Conservation (phyloP, 2,113 vertebrate genomes). For the Scortum barcoo region DNA sequence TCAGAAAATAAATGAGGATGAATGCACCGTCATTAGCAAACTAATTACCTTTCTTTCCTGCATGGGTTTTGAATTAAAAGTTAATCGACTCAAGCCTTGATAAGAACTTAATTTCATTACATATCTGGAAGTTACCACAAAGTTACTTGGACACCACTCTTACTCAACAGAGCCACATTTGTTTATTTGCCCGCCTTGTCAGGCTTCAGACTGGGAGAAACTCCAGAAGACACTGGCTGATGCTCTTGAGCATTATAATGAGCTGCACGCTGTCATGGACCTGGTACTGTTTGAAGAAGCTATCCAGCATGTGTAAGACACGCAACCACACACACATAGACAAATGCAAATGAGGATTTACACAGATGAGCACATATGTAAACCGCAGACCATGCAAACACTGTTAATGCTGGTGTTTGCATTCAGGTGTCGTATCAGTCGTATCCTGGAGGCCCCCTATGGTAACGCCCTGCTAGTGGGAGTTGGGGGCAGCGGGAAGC, state of each 20-base stretch:
- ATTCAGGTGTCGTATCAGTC: slow-evolving; percentile 84
- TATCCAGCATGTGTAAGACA: slow-evolving; percentile 77
- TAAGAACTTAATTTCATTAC: slow-evolving; percentile 56
- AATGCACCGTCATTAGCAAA: slow-evolving; percentile 48
- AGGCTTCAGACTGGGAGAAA: slow-evolving; percentile 89
- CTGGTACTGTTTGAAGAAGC: slow-evolving; percentile 85
- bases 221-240: slow-evolving; percentile 91
- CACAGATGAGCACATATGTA: slow-evolving; percentile 23
- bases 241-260: slow-evolving; percentile 86
- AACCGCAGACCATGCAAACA: slow-evolving; percentile 5
- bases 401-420: slow-evolving; percentile 18
- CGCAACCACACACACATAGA: neutral
- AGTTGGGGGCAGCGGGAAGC: slow-evolving; percentile 85
- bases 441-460: slow-evolving; percentile 85
- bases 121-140: slow-evolving; percentile 22
- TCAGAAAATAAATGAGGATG: slow-evolving; percentile 51
- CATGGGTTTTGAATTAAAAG: slow-evolving; percentile 39
- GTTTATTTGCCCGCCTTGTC: slow-evolving; percentile 70
- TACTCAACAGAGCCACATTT: slow-evolving; percentile 21
- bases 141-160: neutral
- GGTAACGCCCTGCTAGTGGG: slow-evolving; percentile 85
- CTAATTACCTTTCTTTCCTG: slow-evolving; percentile 50
- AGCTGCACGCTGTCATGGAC: slow-evolving; percentile 85
- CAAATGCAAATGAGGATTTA: slow-evolving; percentile 6
- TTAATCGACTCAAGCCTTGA: slow-evolving; percentile 49